These are phyloP conservation scores for Nothoprocta pentlandii DNA, from an alignment of 2,113 vertebrate genomes.

Conservation along the genomic window DNA sequence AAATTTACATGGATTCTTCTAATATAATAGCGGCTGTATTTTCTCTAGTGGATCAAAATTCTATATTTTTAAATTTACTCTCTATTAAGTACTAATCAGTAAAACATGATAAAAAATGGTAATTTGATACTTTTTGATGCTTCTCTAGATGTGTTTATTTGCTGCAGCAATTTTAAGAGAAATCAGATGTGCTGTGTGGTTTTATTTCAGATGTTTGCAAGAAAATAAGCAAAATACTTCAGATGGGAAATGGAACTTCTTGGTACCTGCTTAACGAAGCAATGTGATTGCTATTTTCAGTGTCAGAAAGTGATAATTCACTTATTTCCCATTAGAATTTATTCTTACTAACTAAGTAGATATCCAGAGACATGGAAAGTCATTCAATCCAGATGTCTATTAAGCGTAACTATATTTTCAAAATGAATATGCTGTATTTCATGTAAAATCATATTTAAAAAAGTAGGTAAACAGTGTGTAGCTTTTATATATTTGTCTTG, in stretches of 20 bases:
- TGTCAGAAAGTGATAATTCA: not conserved
- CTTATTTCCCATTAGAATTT: slow-evolving; percentile 4
- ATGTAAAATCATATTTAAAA: not conserved
- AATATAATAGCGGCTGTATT: not conserved
- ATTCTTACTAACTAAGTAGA: not conserved
- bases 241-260: not conserved
- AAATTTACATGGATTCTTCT: not conserved
- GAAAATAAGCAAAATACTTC: not conserved
- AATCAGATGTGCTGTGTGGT: not conserved
- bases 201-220: not conserved
- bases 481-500: not conserved
- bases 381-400: not conserved
- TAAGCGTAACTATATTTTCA: not conserved
- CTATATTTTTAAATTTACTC: not conserved
- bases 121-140: not conserved
- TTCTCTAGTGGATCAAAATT: not conserved
- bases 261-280: not conserved
- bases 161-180: not conserved
- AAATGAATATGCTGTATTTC: not conserved
- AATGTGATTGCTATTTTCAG: not conserved
- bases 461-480: not conserved
- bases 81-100: not conserved
- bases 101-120: not conserved
- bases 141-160: not conserved
- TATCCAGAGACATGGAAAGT: not conserved